Conservation (phyloP, 2,797 vertebrate species). For the Brachyalestes nurse region DNA sequence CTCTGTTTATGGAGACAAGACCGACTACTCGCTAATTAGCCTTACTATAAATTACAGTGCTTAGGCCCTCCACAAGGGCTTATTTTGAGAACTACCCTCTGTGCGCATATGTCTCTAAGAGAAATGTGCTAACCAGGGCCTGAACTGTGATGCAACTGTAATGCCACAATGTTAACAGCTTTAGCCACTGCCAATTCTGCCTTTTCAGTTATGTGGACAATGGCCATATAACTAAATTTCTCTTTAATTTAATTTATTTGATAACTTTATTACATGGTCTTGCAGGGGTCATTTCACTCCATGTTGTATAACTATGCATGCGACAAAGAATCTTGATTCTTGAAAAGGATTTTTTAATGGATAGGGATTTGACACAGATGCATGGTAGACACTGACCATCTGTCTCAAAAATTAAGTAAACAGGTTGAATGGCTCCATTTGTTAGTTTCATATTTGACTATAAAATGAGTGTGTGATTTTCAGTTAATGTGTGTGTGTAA, state of each 20-base stretch:
- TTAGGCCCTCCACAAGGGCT: slow-evolving; percentile 68
- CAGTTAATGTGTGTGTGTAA: too few relatives aligned
- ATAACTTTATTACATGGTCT: too few relatives aligned
- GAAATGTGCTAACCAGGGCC: slow-evolving; percentile 62
- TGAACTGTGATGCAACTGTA: slow-evolving; percentile 45
- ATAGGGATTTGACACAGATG: slow-evolving; percentile 12
- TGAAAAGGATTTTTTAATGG: slow-evolving; percentile 1
- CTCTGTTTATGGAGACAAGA: slow-evolving; percentile 75
- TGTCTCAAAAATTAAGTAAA: too few relatives aligned
- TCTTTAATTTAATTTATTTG: too few relatives aligned
- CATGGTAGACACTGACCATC: neutral
- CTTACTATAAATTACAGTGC: slow-evolving; percentile 74
- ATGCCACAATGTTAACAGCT: slow-evolving; percentile 29
- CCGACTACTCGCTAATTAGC: slow-evolving; percentile 76
- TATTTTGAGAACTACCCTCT: slow-evolving; percentile 58
- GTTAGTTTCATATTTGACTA: too few relatives aligned
- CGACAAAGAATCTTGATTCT: too few relatives aligned
- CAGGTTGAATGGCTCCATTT: too few relatives aligned
- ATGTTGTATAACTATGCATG: too few relatives aligned
- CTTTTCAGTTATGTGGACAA: slow-evolving; percentile 7
- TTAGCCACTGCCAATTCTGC: neutral
- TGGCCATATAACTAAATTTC: neutral
- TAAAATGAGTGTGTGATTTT: too few relatives aligned
- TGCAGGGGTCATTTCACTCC: too few relatives aligned
- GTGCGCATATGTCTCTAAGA: slow-evolving; percentile 59